Evolutionary conservation across 2,797 vertebrate genomes (phyloP).

Genomic region (Picus viridis): DNA sequence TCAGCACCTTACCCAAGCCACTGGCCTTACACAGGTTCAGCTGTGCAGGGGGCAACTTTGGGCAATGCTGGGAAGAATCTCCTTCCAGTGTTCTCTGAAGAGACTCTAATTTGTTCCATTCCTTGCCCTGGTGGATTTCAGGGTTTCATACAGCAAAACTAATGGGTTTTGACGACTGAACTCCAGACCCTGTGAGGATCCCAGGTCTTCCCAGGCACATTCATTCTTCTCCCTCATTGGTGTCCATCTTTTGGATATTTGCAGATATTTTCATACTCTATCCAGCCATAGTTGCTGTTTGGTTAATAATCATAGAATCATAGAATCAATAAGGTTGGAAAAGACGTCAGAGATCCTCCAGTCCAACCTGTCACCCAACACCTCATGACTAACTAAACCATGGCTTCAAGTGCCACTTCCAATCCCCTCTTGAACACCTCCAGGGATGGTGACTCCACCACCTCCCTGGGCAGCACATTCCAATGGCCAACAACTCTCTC

Average conservation of each 20-base stretch:
- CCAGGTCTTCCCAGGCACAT: background rate
- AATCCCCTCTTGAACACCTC: too few species aligned
- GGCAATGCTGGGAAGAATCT: background rate
- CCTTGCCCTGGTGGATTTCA: background rate
- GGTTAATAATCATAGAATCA: conserved; percentile 7
- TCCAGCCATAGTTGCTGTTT: conserved; percentile 33
- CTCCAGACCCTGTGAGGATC: background rate
- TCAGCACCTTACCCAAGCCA: rapidly evolving
- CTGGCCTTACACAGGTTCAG: background rate
- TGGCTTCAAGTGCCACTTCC: too few species aligned
- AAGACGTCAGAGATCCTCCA: too few species aligned
- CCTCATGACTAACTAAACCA: too few species aligned
- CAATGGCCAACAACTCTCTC: too few species aligned
- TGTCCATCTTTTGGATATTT: conserved; percentile 6
- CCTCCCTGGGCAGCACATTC: too few species aligned
- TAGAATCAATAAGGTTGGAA: too few species aligned
- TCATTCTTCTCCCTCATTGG: background rate
- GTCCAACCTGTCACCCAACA: too few species aligned
- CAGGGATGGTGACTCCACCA: too few species aligned
- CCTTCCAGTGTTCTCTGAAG: background rate
- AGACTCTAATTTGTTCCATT: background rate
- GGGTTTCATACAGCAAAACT: background rate
- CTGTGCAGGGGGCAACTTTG: background rate
- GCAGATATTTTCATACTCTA: background rate
- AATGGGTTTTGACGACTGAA: background rate